These are phyloP conservation scores for Spea hammondii DNA, from an alignment of 2,797 vertebrate species.

Conservation along the genomic window DNA sequence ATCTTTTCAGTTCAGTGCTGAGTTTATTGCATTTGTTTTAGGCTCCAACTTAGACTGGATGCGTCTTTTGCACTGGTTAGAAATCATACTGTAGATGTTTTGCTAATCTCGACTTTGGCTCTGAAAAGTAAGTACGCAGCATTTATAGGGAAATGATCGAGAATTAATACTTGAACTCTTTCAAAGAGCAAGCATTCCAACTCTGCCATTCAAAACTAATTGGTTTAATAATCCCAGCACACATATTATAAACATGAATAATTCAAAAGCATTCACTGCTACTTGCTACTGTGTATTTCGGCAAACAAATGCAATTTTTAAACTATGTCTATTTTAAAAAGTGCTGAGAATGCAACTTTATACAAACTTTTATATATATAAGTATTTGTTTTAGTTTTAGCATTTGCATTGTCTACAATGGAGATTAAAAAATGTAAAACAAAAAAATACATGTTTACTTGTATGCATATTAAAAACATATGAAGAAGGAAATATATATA, in stretches of 20 bases:
- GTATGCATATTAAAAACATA: too few relatives aligned
- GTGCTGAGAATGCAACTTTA: background rate
- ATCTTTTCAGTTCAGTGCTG: slow-evolving; percentile 10
- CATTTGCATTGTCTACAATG: too few relatives aligned
- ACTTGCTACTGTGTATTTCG: background rate
- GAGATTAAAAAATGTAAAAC: too few relatives aligned
- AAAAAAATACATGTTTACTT: too few relatives aligned
- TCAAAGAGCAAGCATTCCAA: background rate
- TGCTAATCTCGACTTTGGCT: slow-evolving; percentile 17
- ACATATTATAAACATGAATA: too few relatives aligned
- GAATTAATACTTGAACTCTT: background rate
- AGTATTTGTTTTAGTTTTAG: too few relatives aligned
- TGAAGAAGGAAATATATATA: too few relatives aligned
- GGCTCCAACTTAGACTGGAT: background rate
- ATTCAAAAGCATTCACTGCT: background rate
- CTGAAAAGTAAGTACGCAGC: background rate
- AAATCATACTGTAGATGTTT: slow-evolving; percentile 12
- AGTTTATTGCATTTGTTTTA: slow-evolving; percentile 6
- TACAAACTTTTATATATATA: too few relatives aligned
- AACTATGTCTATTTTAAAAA: background rate
- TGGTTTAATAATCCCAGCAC: background rate
- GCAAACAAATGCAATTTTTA: too few relatives aligned
- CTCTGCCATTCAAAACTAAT: background rate
- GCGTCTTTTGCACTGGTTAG: background rate
- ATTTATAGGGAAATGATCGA: background rate